A percentile compares a stretch with the other conserved stretches of the same genome.
Evolutionary conservation across 1,140 invertebrate species (phyloP).

Genomic region (Saccostrea cuccullata): DNA sequence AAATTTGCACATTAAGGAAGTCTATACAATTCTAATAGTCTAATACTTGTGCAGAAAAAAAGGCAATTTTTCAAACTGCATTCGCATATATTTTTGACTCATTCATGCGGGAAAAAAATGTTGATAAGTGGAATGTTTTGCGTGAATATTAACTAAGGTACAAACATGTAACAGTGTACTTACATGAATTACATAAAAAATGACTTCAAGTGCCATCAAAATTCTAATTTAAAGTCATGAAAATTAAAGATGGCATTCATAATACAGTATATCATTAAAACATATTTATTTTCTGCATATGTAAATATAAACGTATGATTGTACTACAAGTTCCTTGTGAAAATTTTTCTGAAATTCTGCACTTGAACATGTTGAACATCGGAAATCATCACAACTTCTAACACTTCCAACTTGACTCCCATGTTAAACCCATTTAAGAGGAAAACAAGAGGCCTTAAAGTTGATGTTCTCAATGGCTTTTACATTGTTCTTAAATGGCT

Average conservation of each 20-base stretch:
- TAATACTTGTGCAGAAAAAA: no score
- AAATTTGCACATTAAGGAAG: neutral
- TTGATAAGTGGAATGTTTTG: neutral
- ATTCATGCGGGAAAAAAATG: no score
- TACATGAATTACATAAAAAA: neutral
- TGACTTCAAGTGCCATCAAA: neutral
- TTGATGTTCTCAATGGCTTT: neutral
- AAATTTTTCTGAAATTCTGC: neutral
- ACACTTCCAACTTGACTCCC: neutral
- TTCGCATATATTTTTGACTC: no score
- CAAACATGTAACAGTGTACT: neutral
- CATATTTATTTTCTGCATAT: no score
- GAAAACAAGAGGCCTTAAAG: neutral
- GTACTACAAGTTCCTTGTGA: neutral
- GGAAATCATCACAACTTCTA: neutral
- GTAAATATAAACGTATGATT: neutral
- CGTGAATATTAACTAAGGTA: neutral
- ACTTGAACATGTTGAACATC: neutral
- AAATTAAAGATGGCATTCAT: neutral
- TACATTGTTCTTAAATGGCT: constrained; percentile 7
- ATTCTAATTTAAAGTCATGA: neutral
- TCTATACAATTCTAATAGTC: neutral
- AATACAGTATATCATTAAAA: no score
- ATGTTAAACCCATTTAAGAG: neutral
- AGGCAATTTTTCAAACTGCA: no score